Percentiles rank a stretch among this genome's conserved stretches.
Conservation (phyloP, 30 jellyfish, hydroid and myxozoan genomes). For the Phacellophora camtschatica region DNA sequence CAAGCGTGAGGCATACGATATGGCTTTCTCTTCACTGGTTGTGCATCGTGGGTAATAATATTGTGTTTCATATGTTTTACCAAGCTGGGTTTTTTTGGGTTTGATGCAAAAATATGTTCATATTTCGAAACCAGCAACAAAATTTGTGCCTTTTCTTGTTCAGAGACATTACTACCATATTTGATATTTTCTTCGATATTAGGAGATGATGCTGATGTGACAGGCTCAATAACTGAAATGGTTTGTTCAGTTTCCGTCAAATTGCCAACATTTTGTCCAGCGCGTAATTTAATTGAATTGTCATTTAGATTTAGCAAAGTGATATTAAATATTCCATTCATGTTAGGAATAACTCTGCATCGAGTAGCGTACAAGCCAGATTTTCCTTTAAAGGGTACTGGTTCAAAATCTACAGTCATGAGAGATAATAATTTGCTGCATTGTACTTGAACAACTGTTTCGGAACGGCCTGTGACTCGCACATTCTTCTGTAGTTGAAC, state of each 20-base stretch:
- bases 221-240: not conserved
- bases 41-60: conserved; percentile 21
- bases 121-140: not conserved
- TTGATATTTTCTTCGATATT: not conserved
- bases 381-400: not conserved
- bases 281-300: not conserved
- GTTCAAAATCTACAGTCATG: conserved; percentile 51
- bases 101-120: conserved; percentile 23
- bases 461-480: not conserved
- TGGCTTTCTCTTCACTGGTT: conserved; percentile 9
- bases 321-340: conserved; percentile 35
- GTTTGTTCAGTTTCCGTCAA: not conserved
- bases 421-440: not conserved
- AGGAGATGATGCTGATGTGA: not conserved
- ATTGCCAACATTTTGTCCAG: conserved; percentile 36
- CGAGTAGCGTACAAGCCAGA: conserved; percentile 48
- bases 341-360: conserved; percentile 37
- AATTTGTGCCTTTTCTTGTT: not conserved
- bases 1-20: conserved; percentile 22
- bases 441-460: conserved; percentile 8
- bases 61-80: conserved; percentile 9
- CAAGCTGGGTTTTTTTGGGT: conserved; percentile 49
- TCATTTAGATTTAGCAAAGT: conserved; percentile 2
- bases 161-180: not conserved
- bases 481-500: not conserved